phyloP scores from a whole-genome alignment of 2,113 vertebrate species.

The Chrysochloris asiatica region DNA sequence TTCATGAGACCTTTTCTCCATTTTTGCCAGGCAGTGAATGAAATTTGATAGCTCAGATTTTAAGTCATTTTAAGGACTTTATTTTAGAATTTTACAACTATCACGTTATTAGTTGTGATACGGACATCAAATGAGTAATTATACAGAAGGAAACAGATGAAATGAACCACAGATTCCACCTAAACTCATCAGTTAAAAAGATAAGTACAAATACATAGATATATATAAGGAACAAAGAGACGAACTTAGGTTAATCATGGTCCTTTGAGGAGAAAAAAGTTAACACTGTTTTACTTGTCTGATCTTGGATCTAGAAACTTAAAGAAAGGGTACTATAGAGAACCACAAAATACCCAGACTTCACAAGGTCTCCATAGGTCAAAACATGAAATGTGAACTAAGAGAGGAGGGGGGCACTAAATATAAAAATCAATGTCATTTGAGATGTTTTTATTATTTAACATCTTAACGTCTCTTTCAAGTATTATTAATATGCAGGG shows the following conservation, averaged over 20 bases:
- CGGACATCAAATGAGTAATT: constrained; percentile 82
- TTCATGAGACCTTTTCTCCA: constrained; percentile 27
- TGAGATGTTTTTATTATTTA: constrained; percentile 12
- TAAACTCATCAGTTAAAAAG: constrained; percentile 76
- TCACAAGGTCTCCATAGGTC: background rate
- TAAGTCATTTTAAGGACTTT: constrained; percentile 70
- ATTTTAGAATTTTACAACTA: constrained; percentile 80
- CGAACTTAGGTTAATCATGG: constrained; percentile 59
- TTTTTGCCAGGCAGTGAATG: background rate
- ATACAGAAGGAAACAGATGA: constrained; percentile 64
- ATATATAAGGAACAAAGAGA: constrained; percentile 65
- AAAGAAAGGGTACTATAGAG: background rate
- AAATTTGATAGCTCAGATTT: constrained; percentile 30
- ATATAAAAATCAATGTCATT: constrained; percentile 24
- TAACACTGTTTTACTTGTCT: constrained; percentile 37
- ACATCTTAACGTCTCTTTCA: background rate
- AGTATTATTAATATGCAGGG: constrained; percentile 15
- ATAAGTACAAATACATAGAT: constrained; percentile 62
- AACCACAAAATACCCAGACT: constrained; percentile 29
- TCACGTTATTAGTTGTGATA: constrained; percentile 78
- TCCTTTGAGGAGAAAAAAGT: constrained; percentile 26
- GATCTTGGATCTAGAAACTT: constrained; percentile 33
- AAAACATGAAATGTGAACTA: background rate
- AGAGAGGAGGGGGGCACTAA: background rate
- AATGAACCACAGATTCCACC: constrained; percentile 83